phyloP scores from a whole-genome alignment of 2,113 vertebrate species.

The Ivindomyrus marchei region DNA sequence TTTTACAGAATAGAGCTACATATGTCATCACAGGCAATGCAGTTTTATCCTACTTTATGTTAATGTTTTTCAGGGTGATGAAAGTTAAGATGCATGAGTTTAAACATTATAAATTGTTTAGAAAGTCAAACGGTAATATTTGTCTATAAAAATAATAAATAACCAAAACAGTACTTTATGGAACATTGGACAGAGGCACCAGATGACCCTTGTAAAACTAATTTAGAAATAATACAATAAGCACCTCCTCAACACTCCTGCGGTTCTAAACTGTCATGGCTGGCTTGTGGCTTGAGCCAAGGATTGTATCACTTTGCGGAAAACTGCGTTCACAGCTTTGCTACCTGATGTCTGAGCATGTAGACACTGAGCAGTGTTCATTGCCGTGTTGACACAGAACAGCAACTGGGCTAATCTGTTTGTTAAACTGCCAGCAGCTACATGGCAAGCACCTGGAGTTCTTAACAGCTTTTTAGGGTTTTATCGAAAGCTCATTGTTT shows the following conservation, averaged over 20 bases:
- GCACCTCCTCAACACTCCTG: background rate
- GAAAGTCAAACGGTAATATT: background rate
- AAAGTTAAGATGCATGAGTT: background rate
- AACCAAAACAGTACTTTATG: background rate
- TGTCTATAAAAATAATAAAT: background rate
- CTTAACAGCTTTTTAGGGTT: background rate
- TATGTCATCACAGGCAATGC: background rate
- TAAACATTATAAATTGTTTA: background rate
- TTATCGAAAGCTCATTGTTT: background rate
- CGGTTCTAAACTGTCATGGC: background rate
- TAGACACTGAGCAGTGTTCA: slow-evolving; percentile 49
- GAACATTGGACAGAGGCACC: background rate
- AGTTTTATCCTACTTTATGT: background rate
- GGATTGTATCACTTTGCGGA: background rate
- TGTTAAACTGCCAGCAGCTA: slow-evolving; percentile 52
- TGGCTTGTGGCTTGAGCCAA: background rate
- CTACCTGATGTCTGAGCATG: background rate
- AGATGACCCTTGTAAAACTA: slow-evolving; percentile 9
- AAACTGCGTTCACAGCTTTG: background rate
- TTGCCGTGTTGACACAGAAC: slow-evolving; percentile 49
- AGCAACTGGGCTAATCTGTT: slow-evolving; percentile 54
- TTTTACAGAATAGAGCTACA: background rate
- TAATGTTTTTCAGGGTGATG: background rate
- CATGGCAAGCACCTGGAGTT: slow-evolving; percentile 23
- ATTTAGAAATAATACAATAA: slow-evolving; percentile 24